Evolutionary conservation across 2,797 vertebrate species (phyloP).

Genomic region (Karalla daura): DNA sequence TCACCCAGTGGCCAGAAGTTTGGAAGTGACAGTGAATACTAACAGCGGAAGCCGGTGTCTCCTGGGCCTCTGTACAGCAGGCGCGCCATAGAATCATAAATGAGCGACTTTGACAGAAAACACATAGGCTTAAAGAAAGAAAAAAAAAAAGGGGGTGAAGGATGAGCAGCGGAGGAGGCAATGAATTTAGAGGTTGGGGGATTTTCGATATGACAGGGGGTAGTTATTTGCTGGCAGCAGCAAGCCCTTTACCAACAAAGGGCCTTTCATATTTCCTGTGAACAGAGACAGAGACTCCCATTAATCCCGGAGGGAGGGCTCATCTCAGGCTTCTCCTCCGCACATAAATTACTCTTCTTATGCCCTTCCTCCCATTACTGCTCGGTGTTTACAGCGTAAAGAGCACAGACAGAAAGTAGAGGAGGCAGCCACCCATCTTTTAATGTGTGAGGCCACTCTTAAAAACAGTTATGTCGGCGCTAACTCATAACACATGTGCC

Average conservation of each 20-base stretch:
- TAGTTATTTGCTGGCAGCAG: slow-evolving; percentile 83
- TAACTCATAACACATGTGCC: slow-evolving; percentile 80
- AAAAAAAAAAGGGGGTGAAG: slow-evolving; percentile 64
- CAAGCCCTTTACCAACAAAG: slow-evolving; percentile 82
- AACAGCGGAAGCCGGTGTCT: slow-evolving; percentile 71
- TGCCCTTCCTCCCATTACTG: slow-evolving; percentile 77
- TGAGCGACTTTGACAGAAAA: slow-evolving; percentile 81
- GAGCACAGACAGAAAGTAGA: slow-evolving; percentile 53
- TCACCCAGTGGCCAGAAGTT: slow-evolving; percentile 60
- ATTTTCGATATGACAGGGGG: slow-evolving; percentile 82
- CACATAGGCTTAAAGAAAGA: slow-evolving; percentile 67
- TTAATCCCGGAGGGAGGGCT: slow-evolving; percentile 81
- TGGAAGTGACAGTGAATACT: slow-evolving; percentile 76
- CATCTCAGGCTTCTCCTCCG: slow-evolving; percentile 78
- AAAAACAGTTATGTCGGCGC: slow-evolving; percentile 73
- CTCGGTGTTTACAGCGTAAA: slow-evolving; percentile 73
- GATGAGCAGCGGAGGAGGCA: slow-evolving; percentile 79
- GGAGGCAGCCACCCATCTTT: slow-evolving; percentile 73
- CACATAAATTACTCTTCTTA: slow-evolving; percentile 83
- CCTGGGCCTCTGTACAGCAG: slow-evolving; percentile 66
- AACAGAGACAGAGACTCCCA: slow-evolving; percentile 83
- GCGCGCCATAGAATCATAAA: slow-evolving; percentile 73
- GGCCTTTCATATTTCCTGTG: slow-evolving; percentile 85
- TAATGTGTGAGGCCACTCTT: slow-evolving; percentile 81
- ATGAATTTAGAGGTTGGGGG: slow-evolving; percentile 81